A percentile compares a stretch with the other conserved stretches of the same genome.
Conservation (phyloP, 2,888 invertebrate genomes). For the Folsomia manolachei region DNA sequence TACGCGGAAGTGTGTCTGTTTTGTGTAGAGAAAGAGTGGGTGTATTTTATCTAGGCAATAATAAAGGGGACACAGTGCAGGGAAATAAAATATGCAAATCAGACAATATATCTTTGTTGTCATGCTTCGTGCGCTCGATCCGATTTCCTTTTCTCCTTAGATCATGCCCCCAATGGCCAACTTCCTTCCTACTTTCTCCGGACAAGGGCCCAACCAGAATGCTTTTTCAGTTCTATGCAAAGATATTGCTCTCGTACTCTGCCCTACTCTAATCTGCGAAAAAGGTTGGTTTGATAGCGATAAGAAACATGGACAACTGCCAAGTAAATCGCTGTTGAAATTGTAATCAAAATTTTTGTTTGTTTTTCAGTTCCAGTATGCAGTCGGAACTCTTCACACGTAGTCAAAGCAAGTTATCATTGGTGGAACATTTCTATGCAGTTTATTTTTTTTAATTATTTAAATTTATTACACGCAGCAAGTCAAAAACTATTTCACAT, state of each 20-base stretch:
- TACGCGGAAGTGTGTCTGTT: background rate
- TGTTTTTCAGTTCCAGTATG: background rate
- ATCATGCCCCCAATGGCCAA: background rate
- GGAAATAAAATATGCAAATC: constrained; percentile 15
- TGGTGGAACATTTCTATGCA: no score
- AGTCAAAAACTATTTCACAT: no score
- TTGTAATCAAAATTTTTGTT: constrained; percentile 7
- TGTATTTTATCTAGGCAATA: constrained; percentile 3
- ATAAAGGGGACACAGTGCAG: constrained; percentile 7
- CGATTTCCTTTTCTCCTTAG: constrained; percentile 2
- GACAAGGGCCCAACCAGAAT: no score
- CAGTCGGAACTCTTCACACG: constrained; percentile 2
- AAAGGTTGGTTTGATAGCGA: background rate
- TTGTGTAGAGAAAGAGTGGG: background rate
- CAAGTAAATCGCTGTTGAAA: constrained; percentile 13
- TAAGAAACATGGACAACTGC: constrained; percentile 10
- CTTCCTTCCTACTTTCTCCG: background rate
- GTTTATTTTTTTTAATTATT: no score
- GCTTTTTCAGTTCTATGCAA: no score
- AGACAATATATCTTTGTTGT: constrained; percentile 14
- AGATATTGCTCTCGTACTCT: no score
- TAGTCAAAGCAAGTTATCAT: background rate
- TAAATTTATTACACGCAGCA: no score
- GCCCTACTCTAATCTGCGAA: background rate
- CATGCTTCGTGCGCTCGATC: constrained; percentile 7